These are phyloP conservation scores for Periophthalmus modestus DNA, from an alignment of 2,113 vertebrate genomes.

Conservation along the genomic window DNA sequence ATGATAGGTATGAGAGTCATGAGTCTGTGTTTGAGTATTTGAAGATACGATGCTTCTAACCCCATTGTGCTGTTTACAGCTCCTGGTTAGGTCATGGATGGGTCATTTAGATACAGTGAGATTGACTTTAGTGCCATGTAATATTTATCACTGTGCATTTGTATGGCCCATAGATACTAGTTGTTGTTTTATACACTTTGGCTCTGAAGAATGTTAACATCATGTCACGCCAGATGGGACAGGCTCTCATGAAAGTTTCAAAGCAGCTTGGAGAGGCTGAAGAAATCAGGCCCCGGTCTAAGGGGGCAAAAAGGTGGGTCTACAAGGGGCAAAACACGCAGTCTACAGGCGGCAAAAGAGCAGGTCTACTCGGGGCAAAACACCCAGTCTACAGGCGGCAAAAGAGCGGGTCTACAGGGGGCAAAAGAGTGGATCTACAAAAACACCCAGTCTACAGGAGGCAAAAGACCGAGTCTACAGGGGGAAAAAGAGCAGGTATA, in stretches of 20 bases:
- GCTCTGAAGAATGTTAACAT: constrained; percentile 40
- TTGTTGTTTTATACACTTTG: constrained; percentile 31
- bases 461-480: no score
- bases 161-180: constrained; percentile 22
- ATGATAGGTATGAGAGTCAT: no score
- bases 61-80: neutral
- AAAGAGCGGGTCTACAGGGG: no score
- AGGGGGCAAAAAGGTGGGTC: no score
- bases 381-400: no score
- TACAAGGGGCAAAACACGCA: no score
- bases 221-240: constrained; percentile 52
- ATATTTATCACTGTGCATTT: constrained; percentile 34
- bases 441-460: no score
- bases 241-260: constrained; percentile 66
- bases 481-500: no score
- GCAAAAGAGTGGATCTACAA: no score
- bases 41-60: neutral
- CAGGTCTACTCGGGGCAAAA: no score
- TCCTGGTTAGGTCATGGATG: constrained; percentile 9
- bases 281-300: constrained; percentile 6
- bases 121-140: constrained; percentile 10
- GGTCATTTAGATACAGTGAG: constrained; percentile 19
- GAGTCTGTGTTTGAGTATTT: neutral
- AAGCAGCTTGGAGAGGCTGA: constrained; percentile 43
- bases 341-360: no score